These are phyloP conservation scores for Heliangelus exortis DNA, from an alignment of 2,797 vertebrate genomes.

Conservation along the genomic window DNA sequence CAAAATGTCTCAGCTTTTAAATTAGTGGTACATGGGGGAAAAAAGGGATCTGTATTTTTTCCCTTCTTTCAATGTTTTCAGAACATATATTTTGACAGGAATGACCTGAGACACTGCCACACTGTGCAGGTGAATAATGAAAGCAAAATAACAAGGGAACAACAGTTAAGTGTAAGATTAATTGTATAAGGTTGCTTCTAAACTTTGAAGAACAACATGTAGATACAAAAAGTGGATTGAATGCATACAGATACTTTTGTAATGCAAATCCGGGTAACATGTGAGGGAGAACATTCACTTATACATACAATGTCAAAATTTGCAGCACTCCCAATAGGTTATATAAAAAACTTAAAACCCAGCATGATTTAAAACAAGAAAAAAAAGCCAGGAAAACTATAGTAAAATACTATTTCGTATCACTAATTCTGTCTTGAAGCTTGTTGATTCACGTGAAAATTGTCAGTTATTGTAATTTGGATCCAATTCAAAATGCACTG, in stretches of 20 bases:
- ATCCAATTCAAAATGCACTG: background rate
- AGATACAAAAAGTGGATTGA: background rate
- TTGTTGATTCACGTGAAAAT: too few relatives aligned
- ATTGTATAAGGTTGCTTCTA: background rate
- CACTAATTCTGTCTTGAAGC: background rate
- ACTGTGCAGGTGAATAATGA: background rate
- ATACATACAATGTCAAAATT: background rate
- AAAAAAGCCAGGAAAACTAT: background rate
- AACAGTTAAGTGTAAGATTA: background rate
- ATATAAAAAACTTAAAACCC: background rate
- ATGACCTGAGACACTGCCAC: background rate
- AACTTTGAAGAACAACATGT: background rate
- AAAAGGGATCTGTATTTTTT: background rate
- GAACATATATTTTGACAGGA: constrained; percentile 9
- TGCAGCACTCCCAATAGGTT: background rate
- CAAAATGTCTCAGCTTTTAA: background rate
- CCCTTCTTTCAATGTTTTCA: background rate
- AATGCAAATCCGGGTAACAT: background rate
- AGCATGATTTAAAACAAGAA: background rate
- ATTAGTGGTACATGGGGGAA: background rate
- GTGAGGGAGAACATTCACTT: background rate
- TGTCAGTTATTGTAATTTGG: background rate
- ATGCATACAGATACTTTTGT: background rate
- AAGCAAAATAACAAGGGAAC: background rate
- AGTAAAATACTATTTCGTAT: background rate